Conservation (phyloP, 2,888 invertebrate genomes). For the Endomychus coccineus region DNA sequence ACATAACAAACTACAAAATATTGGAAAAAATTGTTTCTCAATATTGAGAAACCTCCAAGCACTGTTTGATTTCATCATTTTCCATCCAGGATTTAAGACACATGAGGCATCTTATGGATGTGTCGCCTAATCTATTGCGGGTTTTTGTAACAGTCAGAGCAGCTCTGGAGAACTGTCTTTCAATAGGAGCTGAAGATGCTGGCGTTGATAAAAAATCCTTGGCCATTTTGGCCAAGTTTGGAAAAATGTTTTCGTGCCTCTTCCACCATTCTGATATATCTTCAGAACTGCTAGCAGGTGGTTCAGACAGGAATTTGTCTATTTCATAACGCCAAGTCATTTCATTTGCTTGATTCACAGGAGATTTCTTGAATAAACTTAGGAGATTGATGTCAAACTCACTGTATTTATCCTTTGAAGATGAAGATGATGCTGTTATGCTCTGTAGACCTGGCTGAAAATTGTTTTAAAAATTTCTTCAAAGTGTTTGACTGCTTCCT, state of each 20-base stretch:
- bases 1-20: conserved; percentile 4
- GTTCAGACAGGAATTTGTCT: conserved; percentile 18
- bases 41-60: conserved; percentile 6
- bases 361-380: conserved; percentile 8
- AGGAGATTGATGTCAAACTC: too few relatives aligned
- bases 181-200: conserved; percentile 17
- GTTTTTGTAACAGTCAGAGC: conserved; percentile 17
- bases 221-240: conserved; percentile 18
- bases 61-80: conserved; percentile 6
- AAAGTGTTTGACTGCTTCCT: too few relatives aligned
- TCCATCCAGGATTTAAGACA: conserved; percentile 14
- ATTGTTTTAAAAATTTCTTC: too few relatives aligned
- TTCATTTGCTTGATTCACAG: conserved; percentile 9
- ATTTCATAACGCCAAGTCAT: conserved; percentile 19
- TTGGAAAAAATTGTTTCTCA: conserved; percentile 4
- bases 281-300: conserved; percentile 17
- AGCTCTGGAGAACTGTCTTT: conserved; percentile 20
- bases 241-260: conserved; percentile 16
- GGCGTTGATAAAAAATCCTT: too few relatives aligned
- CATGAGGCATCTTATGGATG: conserved; percentile 12
- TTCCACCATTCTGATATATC: conserved; percentile 20
- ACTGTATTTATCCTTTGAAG: too few relatives aligned
- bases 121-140: conserved; percentile 11
- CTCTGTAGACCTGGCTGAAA: too few relatives aligned
- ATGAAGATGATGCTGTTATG: too few relatives aligned